Evolutionary conservation across 2,888 invertebrate genomes (phyloP).

Genomic region (Alviniconcha strummeri): DNA sequence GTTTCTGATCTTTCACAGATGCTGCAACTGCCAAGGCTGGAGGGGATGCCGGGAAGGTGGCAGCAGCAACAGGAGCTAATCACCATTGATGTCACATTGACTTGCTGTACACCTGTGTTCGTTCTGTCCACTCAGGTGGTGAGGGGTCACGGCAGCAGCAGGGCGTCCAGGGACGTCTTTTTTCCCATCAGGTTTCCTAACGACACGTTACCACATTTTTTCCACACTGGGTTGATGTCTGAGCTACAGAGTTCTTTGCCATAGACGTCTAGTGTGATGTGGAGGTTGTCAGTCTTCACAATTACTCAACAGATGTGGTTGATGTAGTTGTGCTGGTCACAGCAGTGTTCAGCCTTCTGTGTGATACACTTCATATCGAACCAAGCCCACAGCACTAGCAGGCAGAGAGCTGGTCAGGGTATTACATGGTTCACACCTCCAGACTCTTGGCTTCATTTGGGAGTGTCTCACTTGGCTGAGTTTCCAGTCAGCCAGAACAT

Average conservation of each 20-base stretch:
- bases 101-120: constrained; percentile 25
- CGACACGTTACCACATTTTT: neutral
- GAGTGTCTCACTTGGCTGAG: too few species aligned
- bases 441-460: too few species aligned
- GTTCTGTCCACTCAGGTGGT: constrained; percentile 28
- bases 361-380: constrained; percentile 6
- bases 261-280: constrained; percentile 23
- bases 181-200: constrained; percentile 16
- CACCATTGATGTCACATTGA: constrained; percentile 37
- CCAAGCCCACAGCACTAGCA: neutral
- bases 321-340: constrained; percentile 20
- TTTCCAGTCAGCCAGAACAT: too few species aligned
- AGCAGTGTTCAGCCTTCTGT: constrained; percentile 17
- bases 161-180: constrained; percentile 19
- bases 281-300: constrained; percentile 23
- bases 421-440: constrained; percentile 18
- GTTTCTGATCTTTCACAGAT: constrained; percentile 23
- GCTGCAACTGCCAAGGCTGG: constrained; percentile 31
- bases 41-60: constrained; percentile 31
- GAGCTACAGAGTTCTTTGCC: constrained; percentile 14
- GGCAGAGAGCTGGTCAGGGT: constrained; percentile 5
- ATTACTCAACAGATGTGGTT: neutral
- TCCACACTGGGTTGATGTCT: neutral
- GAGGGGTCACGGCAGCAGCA: constrained; percentile 31
- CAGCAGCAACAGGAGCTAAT: constrained; percentile 33